Percentiles rank a stretch among this genome's conserved stretches.
These are phyloP conservation scores for Achlya flavicornis DNA, from an alignment of 2,888 invertebrate genomes.

Conservation along the genomic window DNA sequence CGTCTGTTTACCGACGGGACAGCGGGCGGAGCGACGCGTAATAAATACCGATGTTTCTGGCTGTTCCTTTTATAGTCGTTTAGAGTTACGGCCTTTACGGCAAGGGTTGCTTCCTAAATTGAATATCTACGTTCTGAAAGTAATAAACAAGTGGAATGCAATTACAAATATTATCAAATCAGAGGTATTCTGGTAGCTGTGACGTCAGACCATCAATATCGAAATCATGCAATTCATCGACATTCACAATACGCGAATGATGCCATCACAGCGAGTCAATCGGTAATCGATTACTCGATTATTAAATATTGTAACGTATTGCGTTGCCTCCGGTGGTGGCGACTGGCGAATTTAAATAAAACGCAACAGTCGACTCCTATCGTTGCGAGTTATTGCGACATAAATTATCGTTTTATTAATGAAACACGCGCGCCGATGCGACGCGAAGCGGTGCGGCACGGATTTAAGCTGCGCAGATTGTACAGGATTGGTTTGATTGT, in stretches of 20 bases:
- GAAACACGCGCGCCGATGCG: background rate
- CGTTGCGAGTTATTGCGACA: background rate
- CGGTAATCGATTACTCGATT: constrained; percentile 4
- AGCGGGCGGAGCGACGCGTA: background rate
- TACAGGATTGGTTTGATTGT: background rate
- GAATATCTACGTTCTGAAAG: no score
- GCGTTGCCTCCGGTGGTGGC: background rate
- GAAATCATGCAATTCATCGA: background rate
- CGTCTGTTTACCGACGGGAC: background rate
- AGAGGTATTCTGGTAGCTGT: no score
- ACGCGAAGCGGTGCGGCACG: background rate
- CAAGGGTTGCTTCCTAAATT: background rate
- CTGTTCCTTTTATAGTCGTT: background rate
- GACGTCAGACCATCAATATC: background rate
- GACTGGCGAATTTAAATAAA: background rate
- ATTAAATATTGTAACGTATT: background rate
- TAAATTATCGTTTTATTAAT: constrained; percentile 7
- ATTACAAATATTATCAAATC: background rate
- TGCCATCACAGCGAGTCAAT: background rate
- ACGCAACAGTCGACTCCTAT: constrained; percentile 1
- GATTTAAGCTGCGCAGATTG: background rate
- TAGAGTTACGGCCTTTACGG: background rate
- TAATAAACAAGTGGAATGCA: background rate
- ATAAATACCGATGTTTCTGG: constrained; percentile 5
- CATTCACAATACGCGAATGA: background rate